Percentiles rank a stretch among this genome's conserved stretches.
Conservation (phyloP, 1,140 invertebrate species). For the Drosophila truncata region DNA sequence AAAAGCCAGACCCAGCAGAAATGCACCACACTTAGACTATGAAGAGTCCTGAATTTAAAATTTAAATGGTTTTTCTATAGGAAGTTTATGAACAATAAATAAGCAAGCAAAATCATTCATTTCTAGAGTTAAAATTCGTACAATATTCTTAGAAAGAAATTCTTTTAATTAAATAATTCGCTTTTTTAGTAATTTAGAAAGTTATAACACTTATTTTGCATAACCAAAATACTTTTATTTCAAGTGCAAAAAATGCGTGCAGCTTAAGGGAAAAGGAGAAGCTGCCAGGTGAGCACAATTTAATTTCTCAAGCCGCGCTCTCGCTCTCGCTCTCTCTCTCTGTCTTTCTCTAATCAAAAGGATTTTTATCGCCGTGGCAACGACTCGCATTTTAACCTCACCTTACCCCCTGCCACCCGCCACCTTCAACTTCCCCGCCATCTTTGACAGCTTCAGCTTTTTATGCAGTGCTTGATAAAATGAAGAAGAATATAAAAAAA, state of each 20-base stretch:
- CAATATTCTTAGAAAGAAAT: too few species aligned
- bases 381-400: constrained; percentile 44
- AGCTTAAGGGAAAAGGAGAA: not conserved
- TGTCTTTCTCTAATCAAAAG: constrained; percentile 73
- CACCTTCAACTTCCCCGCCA: not conserved
- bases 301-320: constrained; percentile 77
- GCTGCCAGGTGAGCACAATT: constrained; percentile 81
- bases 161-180: too few species aligned
- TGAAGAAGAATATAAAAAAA: constrained; percentile 20
- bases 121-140: not conserved
- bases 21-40: constrained; percentile 39
- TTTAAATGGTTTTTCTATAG: not conserved
- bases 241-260: constrained; percentile 12
- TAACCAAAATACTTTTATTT: not conserved
- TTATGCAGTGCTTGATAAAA: constrained; percentile 57
- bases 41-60: not conserved
- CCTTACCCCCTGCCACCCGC: constrained; percentile 1
- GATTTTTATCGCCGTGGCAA: constrained; percentile 76
- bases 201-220: too few species aligned
- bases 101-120: not conserved
- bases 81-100: not conserved
- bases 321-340: constrained; percentile 1
- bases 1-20: constrained; percentile 65
- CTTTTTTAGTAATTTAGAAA: too few species aligned
- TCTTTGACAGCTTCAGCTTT: constrained; percentile 57